Percentiles rank a stretch among this genome's conserved stretches.
Conservation (phyloP, 1,140 invertebrate species). For the Tenebrio molitor region DNA sequence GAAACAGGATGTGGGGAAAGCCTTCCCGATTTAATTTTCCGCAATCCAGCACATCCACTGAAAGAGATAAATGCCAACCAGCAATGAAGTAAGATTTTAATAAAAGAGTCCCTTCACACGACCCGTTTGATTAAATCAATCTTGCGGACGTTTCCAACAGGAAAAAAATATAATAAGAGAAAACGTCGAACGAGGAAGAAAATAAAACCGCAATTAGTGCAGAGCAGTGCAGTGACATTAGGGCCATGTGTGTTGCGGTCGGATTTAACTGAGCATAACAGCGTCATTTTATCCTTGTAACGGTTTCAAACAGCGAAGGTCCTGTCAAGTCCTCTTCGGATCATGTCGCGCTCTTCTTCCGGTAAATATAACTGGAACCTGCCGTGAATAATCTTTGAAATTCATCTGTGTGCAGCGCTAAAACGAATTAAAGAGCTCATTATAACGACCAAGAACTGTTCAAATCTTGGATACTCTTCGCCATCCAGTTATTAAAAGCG, state of each 20-base stretch:
- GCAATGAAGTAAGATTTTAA: background rate
- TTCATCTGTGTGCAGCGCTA: conserved; percentile 23
- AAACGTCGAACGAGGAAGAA: no score
- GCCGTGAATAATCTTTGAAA: conserved; percentile 20
- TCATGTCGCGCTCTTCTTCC: conserved; percentile 3
- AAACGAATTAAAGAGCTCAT: conserved; percentile 4
- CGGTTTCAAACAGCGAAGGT: background rate
- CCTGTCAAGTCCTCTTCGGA: conserved; percentile 13
- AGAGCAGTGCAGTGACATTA: background rate
- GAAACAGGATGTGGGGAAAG: background rate
- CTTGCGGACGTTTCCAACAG: no score
- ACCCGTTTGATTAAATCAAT: background rate
- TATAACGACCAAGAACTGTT: conserved; percentile 13
- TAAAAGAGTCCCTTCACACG: background rate
- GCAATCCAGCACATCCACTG: background rate
- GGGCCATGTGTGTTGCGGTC: background rate
- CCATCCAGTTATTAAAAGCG: conserved; percentile 4
- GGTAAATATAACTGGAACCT: conserved; percentile 24
- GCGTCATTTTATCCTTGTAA: conserved; percentile 1
- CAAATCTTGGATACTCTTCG: conserved; percentile 13
- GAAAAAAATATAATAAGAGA: no score
- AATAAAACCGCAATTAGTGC: background rate
- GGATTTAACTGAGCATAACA: background rate
- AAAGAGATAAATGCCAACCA: background rate
- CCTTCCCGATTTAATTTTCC: background rate